Base-by-base conservation (phyloP, 2,888 invertebrate genomes). In the Calameuta pallipes region DNA sequence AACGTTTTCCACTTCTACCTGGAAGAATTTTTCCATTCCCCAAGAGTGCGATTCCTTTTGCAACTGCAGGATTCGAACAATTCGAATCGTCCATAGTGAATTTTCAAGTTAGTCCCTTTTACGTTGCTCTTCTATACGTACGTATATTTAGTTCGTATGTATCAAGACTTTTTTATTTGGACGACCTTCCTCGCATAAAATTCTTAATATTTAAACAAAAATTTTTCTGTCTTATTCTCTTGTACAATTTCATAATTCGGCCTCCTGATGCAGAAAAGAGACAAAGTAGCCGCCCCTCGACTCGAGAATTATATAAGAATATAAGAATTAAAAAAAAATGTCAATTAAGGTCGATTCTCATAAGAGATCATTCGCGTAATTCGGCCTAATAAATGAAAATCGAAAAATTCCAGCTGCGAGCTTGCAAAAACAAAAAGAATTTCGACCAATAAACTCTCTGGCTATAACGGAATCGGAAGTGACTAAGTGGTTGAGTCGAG, bases 301-400 rank as follows among this genome's bases (percentile, higher is more conserved):
- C 9, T 23, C 9, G 15, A 56, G 23, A 33, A 33, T 33, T 33
- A 33, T 33, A 3, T 33, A 33, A 33, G 3, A 33, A 33, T 83
- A 9, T 9, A 56, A 71, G 12, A 11, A 12, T 71, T 31, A 31
- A 83, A 82, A 82, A 83, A 82, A 82, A 79, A 76, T 77, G 82
- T 23, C 9, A 23, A 0, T 56, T 9, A 56, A 56, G 23, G 56
- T 0, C 9, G 2, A 56, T 23, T 6, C 56, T 23, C 2, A 56
- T 37, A 82, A 80, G 79, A 83, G 84, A 84, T 82, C 80, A 80
- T 81, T 76, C 82, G 80, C 81, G 83, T 85, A 84, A 85, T 85
- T 85, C 83, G 78, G 81, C 82, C 82, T 88, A 87, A 88, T 87
- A 85, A 88, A 87, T 85, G 82, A 86, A 86, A 86, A 86, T 87